Evolutionary conservation across 2,888 invertebrate species (phyloP).

Genomic region (Andrena chrysosceles): DNA sequence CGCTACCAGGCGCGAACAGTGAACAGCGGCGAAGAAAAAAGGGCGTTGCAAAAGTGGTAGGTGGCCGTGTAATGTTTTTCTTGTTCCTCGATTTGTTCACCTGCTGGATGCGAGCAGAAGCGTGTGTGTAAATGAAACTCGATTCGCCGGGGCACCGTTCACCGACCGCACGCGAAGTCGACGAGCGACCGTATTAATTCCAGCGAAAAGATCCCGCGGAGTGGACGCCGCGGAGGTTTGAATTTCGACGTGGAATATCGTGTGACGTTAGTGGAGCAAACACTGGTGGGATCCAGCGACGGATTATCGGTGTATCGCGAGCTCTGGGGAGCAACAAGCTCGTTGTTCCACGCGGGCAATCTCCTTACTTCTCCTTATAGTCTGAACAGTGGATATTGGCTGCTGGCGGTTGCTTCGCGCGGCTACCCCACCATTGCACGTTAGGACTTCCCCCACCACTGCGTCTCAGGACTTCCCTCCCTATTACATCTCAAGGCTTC

Average conservation of each 20-base stretch:
- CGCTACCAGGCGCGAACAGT: not conserved
- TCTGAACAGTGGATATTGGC: too few species aligned
- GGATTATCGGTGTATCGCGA: not conserved
- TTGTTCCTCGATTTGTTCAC: constrained; percentile 49
- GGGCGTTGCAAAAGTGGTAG: not conserved
- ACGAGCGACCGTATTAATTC: constrained; percentile 27
- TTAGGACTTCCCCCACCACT: too few species aligned
- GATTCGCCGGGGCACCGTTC: constrained; percentile 50
- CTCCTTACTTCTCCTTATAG: too few species aligned
- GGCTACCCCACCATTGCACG: too few species aligned
- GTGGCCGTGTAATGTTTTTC: constrained; percentile 41
- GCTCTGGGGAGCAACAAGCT: not conserved
- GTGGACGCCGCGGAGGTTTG: constrained; percentile 19
- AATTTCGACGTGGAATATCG: constrained; percentile 50
- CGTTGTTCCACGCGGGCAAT: not conserved
- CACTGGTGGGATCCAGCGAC: not conserved
- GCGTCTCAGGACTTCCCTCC: too few species aligned
- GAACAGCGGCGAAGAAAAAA: not conserved
- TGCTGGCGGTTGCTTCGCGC: too few species aligned
- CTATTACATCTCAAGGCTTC: too few species aligned
- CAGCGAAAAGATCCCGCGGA: constrained; percentile 28
- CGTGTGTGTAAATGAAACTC: constrained; percentile 50
- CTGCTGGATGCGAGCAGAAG: constrained; percentile 25
- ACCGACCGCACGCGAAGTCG: constrained; percentile 35
- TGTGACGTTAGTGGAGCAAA: constrained; percentile 39